Conservation (phyloP, 2,113 vertebrate genomes). For the Hirundichthys speculiger region DNA sequence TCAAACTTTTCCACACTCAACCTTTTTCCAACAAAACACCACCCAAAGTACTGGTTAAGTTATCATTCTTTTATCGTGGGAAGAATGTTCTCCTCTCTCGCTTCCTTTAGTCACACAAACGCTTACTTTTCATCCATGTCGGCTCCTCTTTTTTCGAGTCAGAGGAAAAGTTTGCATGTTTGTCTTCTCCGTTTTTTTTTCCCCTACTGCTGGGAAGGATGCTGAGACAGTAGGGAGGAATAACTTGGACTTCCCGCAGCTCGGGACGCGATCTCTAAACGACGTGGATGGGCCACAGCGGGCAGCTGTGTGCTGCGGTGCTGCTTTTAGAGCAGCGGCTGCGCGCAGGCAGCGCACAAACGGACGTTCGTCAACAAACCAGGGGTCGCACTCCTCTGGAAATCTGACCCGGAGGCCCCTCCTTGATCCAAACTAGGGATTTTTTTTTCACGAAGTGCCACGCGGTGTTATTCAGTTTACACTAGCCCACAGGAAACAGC, state of each 20-base stretch:
- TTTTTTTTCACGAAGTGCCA: slow-evolving; percentile 72
- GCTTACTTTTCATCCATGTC: slow-evolving; percentile 66
- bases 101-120: slow-evolving; percentile 25
- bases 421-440: slow-evolving; percentile 32
- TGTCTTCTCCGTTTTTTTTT: slow-evolving; percentile 43
- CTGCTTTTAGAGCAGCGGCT: slow-evolving; percentile 3
- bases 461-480: slow-evolving; percentile 70
- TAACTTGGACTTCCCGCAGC: slow-evolving; percentile 28
- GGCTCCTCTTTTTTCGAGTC: slow-evolving; percentile 47
- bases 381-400: slow-evolving; percentile 54
- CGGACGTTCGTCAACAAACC: slow-evolving; percentile 24
- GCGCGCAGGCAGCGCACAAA: slow-evolving; percentile 34
- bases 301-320: fast-evolving
- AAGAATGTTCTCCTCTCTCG: background rate
- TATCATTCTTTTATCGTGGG: slow-evolving; percentile 69
- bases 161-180: slow-evolving; percentile 71
- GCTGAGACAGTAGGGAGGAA: slow-evolving; percentile 55
- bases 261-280: slow-evolving; percentile 19
- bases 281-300: slow-evolving; percentile 25
- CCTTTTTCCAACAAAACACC: slow-evolving; percentile 30
- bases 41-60: slow-evolving; percentile 54
- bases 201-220: slow-evolving; percentile 66
- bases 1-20: slow-evolving; percentile 72
- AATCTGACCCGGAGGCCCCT: slow-evolving; percentile 61
- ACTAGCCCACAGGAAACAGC: slow-evolving; percentile 35